Evolutionary conservation across 2,888 invertebrate genomes (phyloP).

Genomic region (Nomada ruficornis): DNA sequence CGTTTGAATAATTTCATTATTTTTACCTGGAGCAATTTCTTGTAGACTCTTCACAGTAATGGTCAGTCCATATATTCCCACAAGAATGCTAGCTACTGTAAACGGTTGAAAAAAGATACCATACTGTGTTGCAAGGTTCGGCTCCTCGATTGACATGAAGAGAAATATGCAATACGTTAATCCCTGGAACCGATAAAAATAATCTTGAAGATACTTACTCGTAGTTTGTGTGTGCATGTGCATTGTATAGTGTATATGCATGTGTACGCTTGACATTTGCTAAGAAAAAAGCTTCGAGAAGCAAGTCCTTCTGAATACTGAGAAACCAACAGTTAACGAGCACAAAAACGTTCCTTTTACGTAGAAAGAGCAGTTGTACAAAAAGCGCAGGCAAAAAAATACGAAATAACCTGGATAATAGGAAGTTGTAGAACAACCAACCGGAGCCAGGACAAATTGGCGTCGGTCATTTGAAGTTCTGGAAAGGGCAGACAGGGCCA

Average conservation of each 20-base stretch:
- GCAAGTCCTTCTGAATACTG: neutral
- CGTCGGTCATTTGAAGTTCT: conserved; percentile 77
- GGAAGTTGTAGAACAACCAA: conserved; percentile 89
- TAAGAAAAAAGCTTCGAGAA: neutral
- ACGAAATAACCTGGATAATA: conserved; percentile 87
- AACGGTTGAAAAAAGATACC: conserved; percentile 88
- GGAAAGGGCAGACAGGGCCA: conserved; percentile 88
- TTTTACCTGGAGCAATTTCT: conserved; percentile 81
- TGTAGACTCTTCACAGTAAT: conserved; percentile 87
- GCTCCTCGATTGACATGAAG: conserved; percentile 77
- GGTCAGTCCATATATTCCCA: conserved; percentile 89
- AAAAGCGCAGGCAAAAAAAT: neutral
- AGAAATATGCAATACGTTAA: conserved; percentile 75
- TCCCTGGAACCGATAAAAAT: conserved; percentile 68
- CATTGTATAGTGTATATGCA: too few relatives aligned
- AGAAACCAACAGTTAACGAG: neutral
- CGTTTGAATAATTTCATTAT: conserved; percentile 44
- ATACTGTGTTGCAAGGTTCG: conserved; percentile 71
- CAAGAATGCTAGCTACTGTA: conserved; percentile 87
- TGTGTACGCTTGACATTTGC: too few relatives aligned
- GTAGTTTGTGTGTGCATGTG: neutral
- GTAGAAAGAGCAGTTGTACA: neutral
- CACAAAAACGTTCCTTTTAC: neutral
- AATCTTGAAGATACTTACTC: neutral
- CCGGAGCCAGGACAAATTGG: conserved; percentile 83